Conservation (phyloP, 2,113 vertebrate genomes). For the Fulica atra region DNA sequence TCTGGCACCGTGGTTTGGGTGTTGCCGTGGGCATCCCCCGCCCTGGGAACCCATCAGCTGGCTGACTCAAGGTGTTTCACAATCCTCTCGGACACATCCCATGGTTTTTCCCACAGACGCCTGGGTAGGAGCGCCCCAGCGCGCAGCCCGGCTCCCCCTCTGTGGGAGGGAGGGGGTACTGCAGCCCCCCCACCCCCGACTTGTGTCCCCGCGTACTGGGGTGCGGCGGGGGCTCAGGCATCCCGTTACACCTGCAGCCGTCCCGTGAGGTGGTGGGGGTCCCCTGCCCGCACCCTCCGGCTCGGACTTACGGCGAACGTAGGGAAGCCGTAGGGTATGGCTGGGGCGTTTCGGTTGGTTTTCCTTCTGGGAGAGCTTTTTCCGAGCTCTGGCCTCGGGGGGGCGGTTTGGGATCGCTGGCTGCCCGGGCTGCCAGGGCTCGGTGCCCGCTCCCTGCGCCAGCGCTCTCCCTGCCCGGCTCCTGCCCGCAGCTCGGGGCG, state of each 20-base stretch:
- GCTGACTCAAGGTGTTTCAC: neutral
- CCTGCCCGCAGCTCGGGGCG: rapidly evolving
- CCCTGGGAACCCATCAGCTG: rapidly evolving
- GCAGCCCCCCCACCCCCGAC: neutral
- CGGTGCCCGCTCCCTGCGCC: neutral
- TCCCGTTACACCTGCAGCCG: neutral
- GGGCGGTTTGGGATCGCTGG: neutral
- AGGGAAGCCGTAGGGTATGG: neutral
- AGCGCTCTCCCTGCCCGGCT: neutral
- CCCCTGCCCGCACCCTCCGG: neutral
- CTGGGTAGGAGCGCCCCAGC: neutral
- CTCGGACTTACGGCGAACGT: rapidly evolving
- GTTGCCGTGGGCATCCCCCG: rapidly evolving
- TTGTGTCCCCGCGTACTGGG: rapidly evolving
- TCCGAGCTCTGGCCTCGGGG: neutral
- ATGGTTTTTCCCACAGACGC: neutral
- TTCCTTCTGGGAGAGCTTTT: neutral
- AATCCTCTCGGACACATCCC: neutral
- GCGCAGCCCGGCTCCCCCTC: rapidly evolving
- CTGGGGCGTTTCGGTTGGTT: rapidly evolving
- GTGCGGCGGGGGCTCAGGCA: rapidly evolving
- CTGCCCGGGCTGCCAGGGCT: rapidly evolving
- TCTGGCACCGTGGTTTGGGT: neutral
- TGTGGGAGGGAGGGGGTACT: neutral
- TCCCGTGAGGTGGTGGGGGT: rapidly evolving